Percentiles rank a stretch among this genome's conserved stretches.
These are phyloP conservation scores for Nycteola revayana DNA, from an alignment of 2,888 invertebrate species.

Conservation along the genomic window DNA sequence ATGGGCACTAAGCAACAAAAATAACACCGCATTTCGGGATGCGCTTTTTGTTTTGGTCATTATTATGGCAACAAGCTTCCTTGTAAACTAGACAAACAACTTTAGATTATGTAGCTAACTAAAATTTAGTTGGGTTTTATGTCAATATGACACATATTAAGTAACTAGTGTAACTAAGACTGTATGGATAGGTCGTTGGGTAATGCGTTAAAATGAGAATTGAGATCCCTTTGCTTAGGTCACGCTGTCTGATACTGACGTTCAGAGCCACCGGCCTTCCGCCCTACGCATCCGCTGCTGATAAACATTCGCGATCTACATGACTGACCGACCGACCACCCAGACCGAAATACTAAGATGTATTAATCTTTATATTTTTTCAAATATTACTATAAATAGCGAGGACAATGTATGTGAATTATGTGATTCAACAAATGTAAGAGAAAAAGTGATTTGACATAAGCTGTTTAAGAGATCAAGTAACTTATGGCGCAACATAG, in stretches of 20 bases:
- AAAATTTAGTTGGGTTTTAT: no score
- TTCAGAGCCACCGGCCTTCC: conserved; percentile 52
- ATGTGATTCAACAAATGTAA: no score
- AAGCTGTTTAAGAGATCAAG: no score
- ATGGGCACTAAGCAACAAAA: conserved; percentile 75
- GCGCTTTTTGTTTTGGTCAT: conserved; percentile 72
- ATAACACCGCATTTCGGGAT: conserved; percentile 74
- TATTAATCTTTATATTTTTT: no score
- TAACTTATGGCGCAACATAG: no score
- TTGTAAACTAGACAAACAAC: conserved; percentile 27
- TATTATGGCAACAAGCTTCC: conserved; percentile 51
- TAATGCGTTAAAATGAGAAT: conserved; percentile 10
- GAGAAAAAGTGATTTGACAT: no score
- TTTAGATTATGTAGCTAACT: conserved; percentile 1
- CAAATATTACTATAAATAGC: no score
- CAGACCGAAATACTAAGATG: conserved; percentile 17
- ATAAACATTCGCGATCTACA: conserved; percentile 59
- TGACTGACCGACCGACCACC: conserved; percentile 23
- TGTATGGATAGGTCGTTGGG: no score
- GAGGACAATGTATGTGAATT: no score
- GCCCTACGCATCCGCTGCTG: conserved; percentile 67
- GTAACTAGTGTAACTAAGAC: no score
- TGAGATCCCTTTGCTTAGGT: conserved; percentile 22
- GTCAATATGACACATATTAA: conserved; percentile 4
- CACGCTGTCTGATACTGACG: conserved; percentile 27